These are phyloP conservation scores for Aporrectodea caliginosa DNA, from an alignment of 1,140 invertebrate species.

Conservation along the genomic window DNA sequence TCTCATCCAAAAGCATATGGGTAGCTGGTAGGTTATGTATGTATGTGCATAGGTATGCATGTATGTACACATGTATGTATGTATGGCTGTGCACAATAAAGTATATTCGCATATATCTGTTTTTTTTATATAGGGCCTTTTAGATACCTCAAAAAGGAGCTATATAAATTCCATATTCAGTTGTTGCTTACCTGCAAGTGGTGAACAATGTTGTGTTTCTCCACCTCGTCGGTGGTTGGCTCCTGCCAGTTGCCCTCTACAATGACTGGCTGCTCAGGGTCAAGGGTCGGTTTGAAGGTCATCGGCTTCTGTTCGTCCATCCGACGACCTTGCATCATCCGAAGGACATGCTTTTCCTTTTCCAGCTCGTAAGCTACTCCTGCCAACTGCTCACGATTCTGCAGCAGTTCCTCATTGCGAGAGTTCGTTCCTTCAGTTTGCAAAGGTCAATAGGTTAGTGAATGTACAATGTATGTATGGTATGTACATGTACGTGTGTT, in stretches of 20 bases:
- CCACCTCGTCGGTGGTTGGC: constrained; percentile 45
- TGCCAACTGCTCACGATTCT: constrained; percentile 36
- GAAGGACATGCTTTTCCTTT: constrained; percentile 53
- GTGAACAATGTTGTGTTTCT: constrained; percentile 50
- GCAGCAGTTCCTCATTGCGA: constrained; percentile 14
- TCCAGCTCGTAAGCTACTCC: constrained; percentile 51
- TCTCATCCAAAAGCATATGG: too few species aligned
- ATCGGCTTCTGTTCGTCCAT: constrained; percentile 49
- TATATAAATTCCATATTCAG: too few species aligned
- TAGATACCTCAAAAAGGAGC: too few species aligned
- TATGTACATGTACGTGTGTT: too few species aligned
- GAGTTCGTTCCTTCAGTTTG: neutral
- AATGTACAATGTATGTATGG: too few species aligned
- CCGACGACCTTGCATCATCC: constrained; percentile 53
- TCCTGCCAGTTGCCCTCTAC: constrained; percentile 54
- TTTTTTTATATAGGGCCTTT: too few species aligned
- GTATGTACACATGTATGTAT: too few species aligned
- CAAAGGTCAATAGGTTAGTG: too few species aligned
- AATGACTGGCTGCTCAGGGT: constrained; percentile 47
- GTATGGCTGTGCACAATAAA: too few species aligned
- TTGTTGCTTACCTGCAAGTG: constrained; percentile 54
- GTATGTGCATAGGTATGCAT: too few species aligned
- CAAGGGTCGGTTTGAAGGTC: constrained; percentile 44
- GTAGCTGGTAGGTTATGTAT: too few species aligned
- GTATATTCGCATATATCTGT: too few species aligned